Conservation (phyloP, 2,888 invertebrate species). For the Minunthozetes semirufus region DNA sequence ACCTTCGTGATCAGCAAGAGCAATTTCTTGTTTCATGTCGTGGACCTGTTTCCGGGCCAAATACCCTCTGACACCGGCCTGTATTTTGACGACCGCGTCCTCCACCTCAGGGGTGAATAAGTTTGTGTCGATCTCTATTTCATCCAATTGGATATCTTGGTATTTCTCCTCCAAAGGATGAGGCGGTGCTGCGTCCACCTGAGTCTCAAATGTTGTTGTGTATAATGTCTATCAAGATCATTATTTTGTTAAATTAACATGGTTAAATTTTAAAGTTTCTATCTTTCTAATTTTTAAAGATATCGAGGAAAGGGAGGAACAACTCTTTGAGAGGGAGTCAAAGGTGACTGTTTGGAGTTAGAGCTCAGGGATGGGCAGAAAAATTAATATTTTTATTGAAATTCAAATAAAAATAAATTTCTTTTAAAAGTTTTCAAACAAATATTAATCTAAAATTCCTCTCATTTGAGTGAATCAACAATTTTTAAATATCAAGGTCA, state of each 20-base stretch:
- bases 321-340: too few species aligned
- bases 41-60: slow-evolving; percentile 39
- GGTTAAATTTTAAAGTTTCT: too few species aligned
- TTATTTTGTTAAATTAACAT: background rate
- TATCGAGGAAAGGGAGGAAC: too few species aligned
- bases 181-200: slow-evolving; percentile 26
- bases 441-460: too few species aligned
- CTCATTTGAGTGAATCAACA: too few species aligned
- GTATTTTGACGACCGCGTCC: slow-evolving; percentile 42
- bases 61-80: slow-evolving; percentile 42
- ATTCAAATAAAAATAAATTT: too few species aligned
- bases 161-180: slow-evolving; percentile 17
- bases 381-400: too few species aligned
- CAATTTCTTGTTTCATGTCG: slow-evolving; percentile 23
- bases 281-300: too few species aligned
- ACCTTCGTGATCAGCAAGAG: background rate
- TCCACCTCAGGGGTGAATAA: slow-evolving; percentile 36
- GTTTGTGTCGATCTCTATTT: slow-evolving; percentile 5
- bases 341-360: too few species aligned
- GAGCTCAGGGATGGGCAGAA: too few species aligned
- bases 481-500: too few species aligned
- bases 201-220: slow-evolving; percentile 28
- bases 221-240: slow-evolving; percentile 5
- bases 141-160: slow-evolving; percentile 5
- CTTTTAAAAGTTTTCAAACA: too few species aligned